These are phyloP conservation scores for Ctenicera cuprea DNA, from an alignment of 2,888 invertebrate genomes.

Conservation along the genomic window DNA sequence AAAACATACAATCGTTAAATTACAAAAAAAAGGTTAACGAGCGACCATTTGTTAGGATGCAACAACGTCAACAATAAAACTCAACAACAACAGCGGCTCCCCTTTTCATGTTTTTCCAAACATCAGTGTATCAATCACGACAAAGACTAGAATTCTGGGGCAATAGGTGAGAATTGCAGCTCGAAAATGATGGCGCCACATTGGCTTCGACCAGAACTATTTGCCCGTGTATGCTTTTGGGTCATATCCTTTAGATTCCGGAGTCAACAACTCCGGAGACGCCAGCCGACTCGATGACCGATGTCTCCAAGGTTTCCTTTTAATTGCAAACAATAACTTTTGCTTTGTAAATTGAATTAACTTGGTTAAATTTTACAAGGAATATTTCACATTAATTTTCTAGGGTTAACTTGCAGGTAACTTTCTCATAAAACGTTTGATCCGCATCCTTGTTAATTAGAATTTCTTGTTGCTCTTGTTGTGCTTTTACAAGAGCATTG, in stretches of 20 bases:
- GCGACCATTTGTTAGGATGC: neutral
- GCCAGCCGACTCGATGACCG: slow-evolving; percentile 9
- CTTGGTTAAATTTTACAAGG: slow-evolving; percentile 12
- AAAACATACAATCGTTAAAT: too few relatives aligned
- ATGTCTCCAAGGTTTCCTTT: slow-evolving; percentile 3
- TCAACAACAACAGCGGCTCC: neutral
- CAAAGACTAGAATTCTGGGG: slow-evolving; percentile 5
- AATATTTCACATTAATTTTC: slow-evolving; percentile 29
- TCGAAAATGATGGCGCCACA: slow-evolving; percentile 35
- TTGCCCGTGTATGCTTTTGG: slow-evolving; percentile 32
- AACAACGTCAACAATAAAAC: neutral
- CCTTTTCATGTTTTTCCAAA: slow-evolving; percentile 5
- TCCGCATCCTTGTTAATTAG: slow-evolving; percentile 40
- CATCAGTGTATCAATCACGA: neutral
- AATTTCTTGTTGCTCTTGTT: slow-evolving; percentile 31
- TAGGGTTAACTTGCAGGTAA: slow-evolving; percentile 16
- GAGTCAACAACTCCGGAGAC: slow-evolving; percentile 39
- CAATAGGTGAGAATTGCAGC: slow-evolving; percentile 31
- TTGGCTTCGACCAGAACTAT: slow-evolving; percentile 25
- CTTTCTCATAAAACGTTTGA: slow-evolving; percentile 30
- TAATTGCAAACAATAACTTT: slow-evolving; percentile 24
- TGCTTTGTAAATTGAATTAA: slow-evolving; percentile 6
- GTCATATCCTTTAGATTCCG: slow-evolving; percentile 26
- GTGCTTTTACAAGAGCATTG: slow-evolving; percentile 2
- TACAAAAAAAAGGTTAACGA: neutral